Conservation (phyloP, 2,888 invertebrate species). For the Lydus trimaculatus region DNA sequence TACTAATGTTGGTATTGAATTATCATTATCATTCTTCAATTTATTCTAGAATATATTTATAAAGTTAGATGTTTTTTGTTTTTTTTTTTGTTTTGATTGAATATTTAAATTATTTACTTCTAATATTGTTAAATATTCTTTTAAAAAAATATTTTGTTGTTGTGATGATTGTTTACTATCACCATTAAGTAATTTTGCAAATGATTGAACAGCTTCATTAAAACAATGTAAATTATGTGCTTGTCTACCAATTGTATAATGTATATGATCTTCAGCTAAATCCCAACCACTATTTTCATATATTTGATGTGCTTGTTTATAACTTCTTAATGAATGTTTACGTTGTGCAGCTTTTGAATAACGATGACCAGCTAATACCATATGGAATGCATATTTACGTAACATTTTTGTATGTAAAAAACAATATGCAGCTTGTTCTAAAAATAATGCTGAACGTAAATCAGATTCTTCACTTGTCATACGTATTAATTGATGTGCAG, state of each 20-base stretch:
- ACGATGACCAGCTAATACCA: conserved; percentile 95
- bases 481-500: conserved; percentile 92
- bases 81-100: conserved; percentile 7
- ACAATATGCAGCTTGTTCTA: conserved; percentile 96
- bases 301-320: conserved; percentile 88
- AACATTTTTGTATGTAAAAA: conserved; percentile 81
- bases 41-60: conserved; percentile 43
- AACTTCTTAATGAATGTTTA: conserved; percentile 90
- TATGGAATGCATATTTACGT: conserved; percentile 95
- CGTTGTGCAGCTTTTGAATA: conserved; percentile 93
- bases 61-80: conserved; percentile 24
- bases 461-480: conserved; percentile 99
- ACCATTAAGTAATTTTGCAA: conserved; percentile 78
- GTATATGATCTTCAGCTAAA: conserved; percentile 94
- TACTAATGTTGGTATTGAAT: conserved; percentile 66
- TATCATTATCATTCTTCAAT: conserved; percentile 59
- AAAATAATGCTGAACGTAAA: conserved; percentile 87
- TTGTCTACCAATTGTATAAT: conserved; percentile 91
- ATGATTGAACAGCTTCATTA: conserved; percentile 75
- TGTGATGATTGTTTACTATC: conserved; percentile 73
- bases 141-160: conserved; percentile 82
- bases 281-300: conserved; percentile 81
- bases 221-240: conserved; percentile 81
- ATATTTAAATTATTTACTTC: conserved; percentile 65
- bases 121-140: conserved; percentile 86